Evolutionary conservation across 2,113 vertebrate genomes (phyloP).

Genomic region (Siphamia tubifer): DNA sequence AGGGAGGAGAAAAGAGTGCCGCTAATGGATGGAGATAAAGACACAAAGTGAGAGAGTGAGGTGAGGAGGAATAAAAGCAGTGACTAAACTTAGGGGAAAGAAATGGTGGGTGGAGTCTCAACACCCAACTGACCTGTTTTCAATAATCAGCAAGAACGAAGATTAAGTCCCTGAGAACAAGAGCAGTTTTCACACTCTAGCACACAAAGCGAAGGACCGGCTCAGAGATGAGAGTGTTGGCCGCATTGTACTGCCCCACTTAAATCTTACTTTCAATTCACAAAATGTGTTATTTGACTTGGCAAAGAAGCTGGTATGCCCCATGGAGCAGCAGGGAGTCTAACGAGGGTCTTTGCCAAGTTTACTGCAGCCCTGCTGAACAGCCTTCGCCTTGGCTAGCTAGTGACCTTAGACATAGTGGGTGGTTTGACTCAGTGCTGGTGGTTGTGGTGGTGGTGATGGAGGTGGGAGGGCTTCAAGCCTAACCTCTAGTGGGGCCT

Average conservation of each 20-base stretch:
- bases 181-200: slow-evolving; percentile 88
- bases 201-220: slow-evolving; percentile 87
- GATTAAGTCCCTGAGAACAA: slow-evolving; percentile 89
- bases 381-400: slow-evolving; percentile 88
- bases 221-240: slow-evolving; percentile 88
- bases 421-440: slow-evolving; percentile 85
- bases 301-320: slow-evolving; percentile 91
- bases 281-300: slow-evolving; percentile 98
- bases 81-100: slow-evolving; percentile 59
- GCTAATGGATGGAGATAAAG: background rate
- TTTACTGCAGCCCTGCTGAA: slow-evolving; percentile 87
- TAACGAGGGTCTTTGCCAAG: slow-evolving; percentile 91
- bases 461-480: slow-evolving; percentile 39
- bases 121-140: slow-evolving; percentile 93
- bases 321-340: slow-evolving; percentile 89
- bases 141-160: slow-evolving; percentile 87
- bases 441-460: slow-evolving; percentile 3
- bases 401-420: slow-evolving; percentile 93
- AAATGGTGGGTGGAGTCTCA: slow-evolving; percentile 81
- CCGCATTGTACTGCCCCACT: slow-evolving; percentile 89
- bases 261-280: slow-evolving; percentile 96
- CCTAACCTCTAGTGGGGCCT: slow-evolving; percentile 88
- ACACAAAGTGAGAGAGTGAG: slow-evolving; percentile 19
- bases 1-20: slow-evolving; percentile 15
- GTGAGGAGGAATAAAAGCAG: slow-evolving; percentile 35